Evolutionary conservation across 2,113 vertebrate species (phyloP), one percentile per base, ranked within the genome.

Genomic region (Ceyx melanurus): DNA sequence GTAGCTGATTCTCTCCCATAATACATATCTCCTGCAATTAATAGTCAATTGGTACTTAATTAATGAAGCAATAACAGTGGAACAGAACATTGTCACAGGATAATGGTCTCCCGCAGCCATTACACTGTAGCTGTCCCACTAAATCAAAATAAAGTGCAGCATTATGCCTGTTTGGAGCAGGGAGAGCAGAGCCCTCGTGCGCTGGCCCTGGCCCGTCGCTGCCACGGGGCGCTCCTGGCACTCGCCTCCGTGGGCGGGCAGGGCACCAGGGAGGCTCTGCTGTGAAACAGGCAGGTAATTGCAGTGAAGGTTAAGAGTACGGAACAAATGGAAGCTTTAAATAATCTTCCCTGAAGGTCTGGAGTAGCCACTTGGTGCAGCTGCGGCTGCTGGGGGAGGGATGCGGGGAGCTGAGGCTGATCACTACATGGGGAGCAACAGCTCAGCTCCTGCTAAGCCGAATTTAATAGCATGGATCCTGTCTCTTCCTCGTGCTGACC

Each of bases 1-100:
- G 81, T 48, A 94, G 70, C 75, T 0, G 28, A 33, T 87, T 81
- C 60, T 80, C 33, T 53, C 70, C 81, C 17, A 1, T 40, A 57
- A 88, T 65, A 77, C 91, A 86, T 25, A 81, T 50, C 85, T 90
- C 77, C 74, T 2, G 2, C 93, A 94, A 91, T 96, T 94, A 95
- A 82, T 81, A 88, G 79, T 64, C 93, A 61, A 89, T 93, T 68
- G 90, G 90, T 89, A 82, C 91, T 97, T 96, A 95, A 96, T 97
- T 97, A 96, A 91, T n/a, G 92, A 81, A 89, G 96, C 72, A 82
- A 76, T 56, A 95, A 62, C 87, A 58, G 64, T 51, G 42, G 90
- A 72, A 67, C 90, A 94, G 97, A 95, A 82, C 70, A 37, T 54
- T 93, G 91, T 95, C 96, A 70, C 72, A 25, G 89, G 96, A 88